phyloP scores from a whole-genome alignment of 2,113 vertebrate genomes.

The Gavialis gangeticus region DNA sequence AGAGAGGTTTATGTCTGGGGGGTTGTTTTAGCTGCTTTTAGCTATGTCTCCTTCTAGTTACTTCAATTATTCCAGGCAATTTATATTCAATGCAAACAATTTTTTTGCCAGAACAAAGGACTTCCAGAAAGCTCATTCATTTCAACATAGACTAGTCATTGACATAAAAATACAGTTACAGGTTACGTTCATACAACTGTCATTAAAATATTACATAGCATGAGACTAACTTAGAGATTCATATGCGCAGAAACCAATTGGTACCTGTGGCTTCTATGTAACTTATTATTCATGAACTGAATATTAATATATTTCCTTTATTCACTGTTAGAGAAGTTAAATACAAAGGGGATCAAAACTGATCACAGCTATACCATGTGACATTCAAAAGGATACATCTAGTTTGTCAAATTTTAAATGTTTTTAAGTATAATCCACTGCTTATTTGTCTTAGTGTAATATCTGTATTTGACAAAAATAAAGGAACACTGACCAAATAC shows the following conservation, averaged over 20 bases:
- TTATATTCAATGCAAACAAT: not conserved
- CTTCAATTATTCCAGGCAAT: not conserved
- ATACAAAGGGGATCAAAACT: not conserved
- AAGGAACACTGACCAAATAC: not conserved
- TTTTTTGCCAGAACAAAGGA: not conserved
- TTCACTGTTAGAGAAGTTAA: not conserved
- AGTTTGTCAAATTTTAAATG: not conserved
- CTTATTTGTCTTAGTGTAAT: not conserved
- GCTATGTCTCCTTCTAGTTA: not conserved
- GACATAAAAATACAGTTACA: not conserved
- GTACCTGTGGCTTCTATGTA: not conserved
- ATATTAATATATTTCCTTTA: not conserved
- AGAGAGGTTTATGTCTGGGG: not conserved
- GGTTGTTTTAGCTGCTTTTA: not conserved
- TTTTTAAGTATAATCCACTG: not conserved
- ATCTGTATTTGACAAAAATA: not conserved
- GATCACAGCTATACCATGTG: rapidly evolving
- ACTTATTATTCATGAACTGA: not conserved
- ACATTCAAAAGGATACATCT: not conserved
- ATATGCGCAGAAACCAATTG: not conserved
- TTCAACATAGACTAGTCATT: not conserved
- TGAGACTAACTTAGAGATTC: slow-evolving; percentile 1
- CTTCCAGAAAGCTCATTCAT: not conserved
- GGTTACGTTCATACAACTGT: not conserved
- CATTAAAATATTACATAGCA: not conserved